These are phyloP conservation scores for Malurus alboscapulatus DNA, from an alignment of 2,113 vertebrate species.

Conservation along the genomic window DNA sequence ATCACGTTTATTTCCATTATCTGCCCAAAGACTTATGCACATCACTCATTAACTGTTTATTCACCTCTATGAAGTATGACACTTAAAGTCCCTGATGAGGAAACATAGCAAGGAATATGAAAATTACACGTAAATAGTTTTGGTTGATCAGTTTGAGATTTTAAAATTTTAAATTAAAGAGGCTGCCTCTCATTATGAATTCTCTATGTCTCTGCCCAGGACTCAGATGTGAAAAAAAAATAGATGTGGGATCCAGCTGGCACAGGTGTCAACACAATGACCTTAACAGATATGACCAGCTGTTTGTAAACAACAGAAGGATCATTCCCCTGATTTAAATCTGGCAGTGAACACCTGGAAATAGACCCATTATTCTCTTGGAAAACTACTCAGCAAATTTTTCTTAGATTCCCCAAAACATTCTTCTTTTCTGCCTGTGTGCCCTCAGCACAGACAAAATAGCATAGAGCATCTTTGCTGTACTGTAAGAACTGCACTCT, in stretches of 20 bases:
- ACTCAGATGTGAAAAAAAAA: not conserved
- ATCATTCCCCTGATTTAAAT: not conserved
- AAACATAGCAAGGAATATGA: not conserved
- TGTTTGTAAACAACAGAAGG: not conserved
- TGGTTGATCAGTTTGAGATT: not conserved
- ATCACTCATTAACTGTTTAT: not conserved
- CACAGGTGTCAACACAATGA: not conserved
- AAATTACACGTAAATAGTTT: not conserved
- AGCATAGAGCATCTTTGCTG: not conserved
- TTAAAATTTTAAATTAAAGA: not conserved
- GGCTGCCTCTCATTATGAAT: not conserved
- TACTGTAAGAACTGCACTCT: not conserved
- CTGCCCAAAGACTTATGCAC: not conserved
- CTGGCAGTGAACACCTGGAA: not conserved
- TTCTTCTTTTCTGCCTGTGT: not conserved
- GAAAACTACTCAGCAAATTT: not conserved
- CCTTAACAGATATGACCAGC: not conserved
- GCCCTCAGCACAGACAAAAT: not conserved
- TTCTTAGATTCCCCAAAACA: not conserved
- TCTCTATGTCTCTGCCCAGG: not conserved
- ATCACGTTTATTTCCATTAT: not conserved
- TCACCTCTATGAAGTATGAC: not conserved
- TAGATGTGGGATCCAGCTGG: not conserved
- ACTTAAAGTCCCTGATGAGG: not conserved
- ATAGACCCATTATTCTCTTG: not conserved